Evolutionary conservation across 2,113 vertebrate species (phyloP).

Genomic region (Irena cyanogastra): DNA sequence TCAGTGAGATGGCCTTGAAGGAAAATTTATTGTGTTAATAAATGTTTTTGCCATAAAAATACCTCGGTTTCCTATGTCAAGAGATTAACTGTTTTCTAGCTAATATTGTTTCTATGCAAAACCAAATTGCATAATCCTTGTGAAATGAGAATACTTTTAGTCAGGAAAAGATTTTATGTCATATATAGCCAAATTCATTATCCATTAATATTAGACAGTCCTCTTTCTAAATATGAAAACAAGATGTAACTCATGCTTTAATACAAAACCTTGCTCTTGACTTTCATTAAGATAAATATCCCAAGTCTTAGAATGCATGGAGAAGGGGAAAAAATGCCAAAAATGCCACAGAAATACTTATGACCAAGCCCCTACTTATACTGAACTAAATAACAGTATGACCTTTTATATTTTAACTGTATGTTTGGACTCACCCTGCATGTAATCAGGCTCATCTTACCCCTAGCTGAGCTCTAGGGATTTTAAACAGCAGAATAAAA

Average conservation of each 20-base stretch:
- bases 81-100: background rate
- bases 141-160: background rate
- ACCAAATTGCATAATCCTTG: background rate
- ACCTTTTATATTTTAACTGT: background rate
- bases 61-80: background rate
- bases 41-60: background rate
- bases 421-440: background rate
- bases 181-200: background rate
- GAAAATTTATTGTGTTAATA: background rate
- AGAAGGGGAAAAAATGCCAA: fast-evolving
- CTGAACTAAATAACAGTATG: background rate
- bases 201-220: background rate
- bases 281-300: background rate
- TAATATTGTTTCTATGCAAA: background rate
- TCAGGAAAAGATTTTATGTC: background rate
- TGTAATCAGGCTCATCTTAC: background rate
- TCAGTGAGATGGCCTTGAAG: background rate
- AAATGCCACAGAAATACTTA: background rate
- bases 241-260: background rate
- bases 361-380: background rate
- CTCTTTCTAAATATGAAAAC: background rate
- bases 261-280: background rate
- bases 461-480: background rate
- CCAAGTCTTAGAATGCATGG: background rate
- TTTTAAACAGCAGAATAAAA: background rate